phyloP scores from a whole-genome alignment of 1,140 invertebrate species.

The Drosophila quadrilineata region DNA sequence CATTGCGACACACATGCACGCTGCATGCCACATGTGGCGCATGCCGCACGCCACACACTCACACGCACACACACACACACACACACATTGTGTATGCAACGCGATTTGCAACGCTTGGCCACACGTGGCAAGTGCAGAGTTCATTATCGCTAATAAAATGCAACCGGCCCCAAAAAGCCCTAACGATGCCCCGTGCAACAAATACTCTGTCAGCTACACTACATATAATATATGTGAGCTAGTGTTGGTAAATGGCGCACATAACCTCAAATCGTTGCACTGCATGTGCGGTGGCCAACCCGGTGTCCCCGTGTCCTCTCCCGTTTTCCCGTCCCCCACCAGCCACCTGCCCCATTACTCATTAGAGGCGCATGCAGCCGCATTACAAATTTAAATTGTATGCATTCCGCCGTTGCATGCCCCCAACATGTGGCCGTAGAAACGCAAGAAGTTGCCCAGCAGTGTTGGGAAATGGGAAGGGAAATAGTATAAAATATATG shows the following conservation, averaged over 20 bases:
- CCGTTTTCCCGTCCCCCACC: background rate
- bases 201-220: constrained; percentile 5
- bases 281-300: constrained; percentile 9
- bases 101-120: constrained; percentile 24
- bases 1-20: constrained; percentile 45
- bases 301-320: background rate
- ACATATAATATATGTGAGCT: background rate
- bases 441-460: no score
- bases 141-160: constrained; percentile 69
- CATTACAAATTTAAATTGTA: constrained; percentile 73
- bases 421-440: constrained; percentile 1
- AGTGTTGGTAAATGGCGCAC: background rate
- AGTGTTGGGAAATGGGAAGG: no score
- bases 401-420: constrained; percentile 45
- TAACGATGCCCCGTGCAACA: constrained; percentile 14
- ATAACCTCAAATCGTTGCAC: constrained; percentile 10
- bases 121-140: constrained; percentile 42
- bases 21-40: background rate
- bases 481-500: no score
- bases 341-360: background rate
- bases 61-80: no score
- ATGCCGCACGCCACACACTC: no score
- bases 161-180: constrained; percentile 22
- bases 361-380: constrained; percentile 38
- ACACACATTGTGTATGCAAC: constrained; percentile 35